Evolutionary conservation across 2,888 invertebrate genomes (phyloP).

Genomic region (Gasteruption jaculator): DNA sequence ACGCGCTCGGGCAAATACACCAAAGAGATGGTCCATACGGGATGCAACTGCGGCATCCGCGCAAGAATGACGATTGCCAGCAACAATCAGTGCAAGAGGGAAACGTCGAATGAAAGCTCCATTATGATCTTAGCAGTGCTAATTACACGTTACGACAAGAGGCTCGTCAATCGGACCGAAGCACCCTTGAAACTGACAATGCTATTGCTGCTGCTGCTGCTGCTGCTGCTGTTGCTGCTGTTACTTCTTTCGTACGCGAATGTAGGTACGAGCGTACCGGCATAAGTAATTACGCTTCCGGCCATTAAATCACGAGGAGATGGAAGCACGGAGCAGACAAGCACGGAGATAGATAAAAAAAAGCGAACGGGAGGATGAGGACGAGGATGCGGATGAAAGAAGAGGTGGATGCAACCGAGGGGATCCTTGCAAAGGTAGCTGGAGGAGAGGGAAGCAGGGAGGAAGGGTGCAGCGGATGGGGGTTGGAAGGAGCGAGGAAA

Average conservation of each 20-base stretch:
- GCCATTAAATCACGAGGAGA: conserved; percentile 37
- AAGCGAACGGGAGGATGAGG: neutral
- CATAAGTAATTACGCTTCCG: conserved; percentile 44
- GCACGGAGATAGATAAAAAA: conserved; percentile 21
- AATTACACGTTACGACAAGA: too few species aligned
- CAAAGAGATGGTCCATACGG: too few species aligned
- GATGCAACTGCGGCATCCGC: too few species aligned
- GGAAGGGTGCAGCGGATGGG: conserved; percentile 2
- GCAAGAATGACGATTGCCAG: too few species aligned
- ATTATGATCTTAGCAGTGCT: too few species aligned
- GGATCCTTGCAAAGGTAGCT: conserved; percentile 12
- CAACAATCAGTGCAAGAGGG: too few species aligned
- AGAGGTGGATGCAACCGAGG: conserved; percentile 12
- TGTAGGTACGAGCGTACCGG: conserved; percentile 21
- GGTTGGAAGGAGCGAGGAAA: conserved; percentile 20
- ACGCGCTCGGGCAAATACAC: too few species aligned
- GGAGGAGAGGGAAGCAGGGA: neutral
- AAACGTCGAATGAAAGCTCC: too few species aligned
- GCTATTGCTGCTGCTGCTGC: too few species aligned
- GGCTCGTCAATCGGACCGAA: too few species aligned
- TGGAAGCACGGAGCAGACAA: conserved; percentile 21
- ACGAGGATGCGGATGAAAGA: conserved; percentile 9
- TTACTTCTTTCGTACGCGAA: conserved; percentile 5
- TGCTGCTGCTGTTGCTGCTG: neutral
- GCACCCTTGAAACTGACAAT: too few species aligned